These are phyloP conservation scores for Rhabdomys pumilio DNA, from an alignment of 2,797 vertebrate genomes.

Conservation along the genomic window DNA sequence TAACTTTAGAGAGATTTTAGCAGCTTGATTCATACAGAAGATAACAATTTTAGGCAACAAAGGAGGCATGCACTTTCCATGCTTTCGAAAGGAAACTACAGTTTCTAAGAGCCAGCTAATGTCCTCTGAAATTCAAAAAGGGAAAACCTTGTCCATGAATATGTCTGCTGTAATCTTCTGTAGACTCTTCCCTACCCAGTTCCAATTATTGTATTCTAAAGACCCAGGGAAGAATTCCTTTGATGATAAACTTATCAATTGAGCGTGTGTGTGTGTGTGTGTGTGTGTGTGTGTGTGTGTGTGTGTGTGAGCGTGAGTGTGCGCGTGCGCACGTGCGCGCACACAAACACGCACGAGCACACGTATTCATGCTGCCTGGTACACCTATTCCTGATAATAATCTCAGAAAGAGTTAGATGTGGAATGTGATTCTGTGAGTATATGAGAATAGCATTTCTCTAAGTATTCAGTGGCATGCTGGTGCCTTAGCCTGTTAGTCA, in stretches of 20 bases:
- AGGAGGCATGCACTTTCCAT: neutral
- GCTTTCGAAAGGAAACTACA: neutral
- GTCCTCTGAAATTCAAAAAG: slow-evolving; percentile 23
- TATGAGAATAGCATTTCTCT: neutral
- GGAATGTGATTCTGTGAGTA: neutral
- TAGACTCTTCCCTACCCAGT: too few species aligned
- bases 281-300: neutral
- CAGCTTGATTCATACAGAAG: neutral
- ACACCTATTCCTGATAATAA: neutral
- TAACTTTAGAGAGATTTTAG: slow-evolving; percentile 36
- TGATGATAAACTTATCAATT: neutral
- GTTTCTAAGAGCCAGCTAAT: neutral
- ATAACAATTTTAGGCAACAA: neutral
- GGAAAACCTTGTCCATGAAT: neutral
- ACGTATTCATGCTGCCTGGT: neutral
- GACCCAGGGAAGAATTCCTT: neutral
- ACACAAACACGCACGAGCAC: too few species aligned
- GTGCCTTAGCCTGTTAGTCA: neutral
- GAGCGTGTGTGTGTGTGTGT: neutral
- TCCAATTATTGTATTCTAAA: neutral
- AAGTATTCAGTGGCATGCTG: neutral
- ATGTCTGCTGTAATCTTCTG: neutral
- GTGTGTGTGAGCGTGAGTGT: neutral
- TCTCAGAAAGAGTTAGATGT: neutral
- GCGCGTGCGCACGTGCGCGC: too few species aligned